Evolutionary conservation across 2,888 invertebrate genomes (phyloP), one percentile per base, ranked within the genome.

Genomic region (Lymantria monacha): DNA sequence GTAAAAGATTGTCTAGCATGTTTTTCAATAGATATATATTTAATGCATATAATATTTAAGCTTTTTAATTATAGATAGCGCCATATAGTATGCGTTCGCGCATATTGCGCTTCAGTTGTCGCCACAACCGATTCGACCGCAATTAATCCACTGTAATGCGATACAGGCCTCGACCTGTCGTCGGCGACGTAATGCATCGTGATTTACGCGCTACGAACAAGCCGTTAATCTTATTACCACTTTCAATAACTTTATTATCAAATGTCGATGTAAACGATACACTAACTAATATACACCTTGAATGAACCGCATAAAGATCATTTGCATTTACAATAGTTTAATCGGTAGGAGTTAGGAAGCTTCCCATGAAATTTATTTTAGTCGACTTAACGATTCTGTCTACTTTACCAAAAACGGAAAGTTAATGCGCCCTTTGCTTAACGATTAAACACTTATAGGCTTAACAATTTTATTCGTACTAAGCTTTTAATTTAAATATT

Each of bases 161-260:
- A 89, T 85, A 85, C 85, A 77, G 79, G 79, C 79, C 81, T 22
- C 22, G 22, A 76, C 76, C 87, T 86, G 87, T 88, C 89, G 83
- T 81, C 86, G 82, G 74, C 82, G 74, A 84, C 83, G 88, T 89
- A 89, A 90, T 89, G 84, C 88, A 83, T 80, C 83, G 89, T 89
- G 89, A 90, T 90, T 90, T 90, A 90, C 84, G 85, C 74, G 76
- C 82, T 63, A 76, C 80, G 81, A 83, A 83, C 82, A 74, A 79
- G 83, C 81, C 82, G 85, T 90, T 90, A 87, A 90, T 90, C 90
- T 90, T 90, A 89, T 89, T 89, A 89, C 86, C 88, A 87, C 88
- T 88, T 88, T 87, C 87, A 87, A 90, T 90, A 90, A 90, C 87
- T 88, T 88, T 85, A 89, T 89, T 84, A 90, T 83, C 79, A 75